phyloP scores from a whole-genome alignment of 2,113 vertebrate species.

The Arvicanthis niloticus region DNA sequence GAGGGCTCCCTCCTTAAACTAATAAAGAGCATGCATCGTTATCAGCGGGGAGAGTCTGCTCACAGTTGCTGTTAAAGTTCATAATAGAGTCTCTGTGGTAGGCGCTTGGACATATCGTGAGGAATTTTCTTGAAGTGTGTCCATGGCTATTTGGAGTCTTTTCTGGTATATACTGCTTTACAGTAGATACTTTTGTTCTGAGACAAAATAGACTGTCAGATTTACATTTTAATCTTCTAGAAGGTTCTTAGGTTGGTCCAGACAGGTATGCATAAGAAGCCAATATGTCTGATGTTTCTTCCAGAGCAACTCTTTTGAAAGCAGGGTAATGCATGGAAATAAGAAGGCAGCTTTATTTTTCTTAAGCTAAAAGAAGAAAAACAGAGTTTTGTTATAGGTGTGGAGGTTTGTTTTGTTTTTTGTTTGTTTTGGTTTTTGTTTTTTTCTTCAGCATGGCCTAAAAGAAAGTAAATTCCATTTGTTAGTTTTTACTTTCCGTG shows the following conservation, averaged over 20 bases:
- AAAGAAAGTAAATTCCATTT: slow-evolving; percentile 59
- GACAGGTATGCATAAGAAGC: slow-evolving; percentile 33
- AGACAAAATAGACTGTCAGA: slow-evolving; percentile 14
- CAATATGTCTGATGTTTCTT: slow-evolving; percentile 37
- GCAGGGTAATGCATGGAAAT: slow-evolving; percentile 3
- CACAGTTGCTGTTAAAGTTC: background rate
- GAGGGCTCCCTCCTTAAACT: slow-evolving; percentile 85
- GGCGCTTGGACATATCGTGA: slow-evolving; percentile 20
- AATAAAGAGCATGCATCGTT: slow-evolving; percentile 52
- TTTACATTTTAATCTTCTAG: slow-evolving; percentile 42
- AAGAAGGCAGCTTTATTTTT: background rate
- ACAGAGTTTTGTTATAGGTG: slow-evolving; percentile 3
- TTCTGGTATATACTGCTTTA: background rate
- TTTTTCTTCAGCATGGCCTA: background rate
- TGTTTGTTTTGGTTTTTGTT: background rate
- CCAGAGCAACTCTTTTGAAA: slow-evolving; percentile 56
- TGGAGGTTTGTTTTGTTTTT: background rate
- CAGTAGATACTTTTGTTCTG: background rate
- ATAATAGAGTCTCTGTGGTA: background rate
- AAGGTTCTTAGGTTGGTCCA: slow-evolving; percentile 33
- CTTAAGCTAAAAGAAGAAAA: slow-evolving; percentile 52
- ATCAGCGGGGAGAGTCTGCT: background rate
- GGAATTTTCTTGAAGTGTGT: slow-evolving; percentile 31
- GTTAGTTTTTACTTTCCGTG: slow-evolving; percentile 50
- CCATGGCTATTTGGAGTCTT: slow-evolving; percentile 3